phyloP scores from a whole-genome alignment of 2,797 vertebrate genomes.

The Gallinago stenura region DNA sequence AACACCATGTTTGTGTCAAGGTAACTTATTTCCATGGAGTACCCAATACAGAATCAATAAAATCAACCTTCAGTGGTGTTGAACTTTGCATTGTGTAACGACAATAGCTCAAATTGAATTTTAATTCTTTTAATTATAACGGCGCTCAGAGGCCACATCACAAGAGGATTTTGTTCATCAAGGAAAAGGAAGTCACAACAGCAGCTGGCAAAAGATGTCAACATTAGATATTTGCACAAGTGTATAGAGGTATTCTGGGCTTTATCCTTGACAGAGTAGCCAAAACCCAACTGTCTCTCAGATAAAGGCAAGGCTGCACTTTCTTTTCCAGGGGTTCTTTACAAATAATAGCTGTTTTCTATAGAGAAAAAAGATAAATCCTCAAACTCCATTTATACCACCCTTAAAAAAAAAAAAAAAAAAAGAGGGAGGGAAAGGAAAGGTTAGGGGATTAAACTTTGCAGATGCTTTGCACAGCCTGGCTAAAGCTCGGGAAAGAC shows the following conservation, averaged over 20 bases:
- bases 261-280: slow-evolving; percentile 6
- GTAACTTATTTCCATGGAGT: slow-evolving; percentile 46
- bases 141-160: slow-evolving; percentile 41
- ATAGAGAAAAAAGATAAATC: not conserved
- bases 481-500: slow-evolving; percentile 63
- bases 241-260: not conserved
- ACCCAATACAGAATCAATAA: slow-evolving; percentile 56
- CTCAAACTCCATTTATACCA: slow-evolving; percentile 16
- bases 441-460: slow-evolving; percentile 47
- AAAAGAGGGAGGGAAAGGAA: not conserved
- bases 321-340: slow-evolving; percentile 7
- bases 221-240: slow-evolving; percentile 56
- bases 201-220: slow-evolving; percentile 62
- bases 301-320: slow-evolving; percentile 4
- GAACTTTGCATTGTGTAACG: slow-evolving; percentile 66
- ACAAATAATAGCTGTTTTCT: slow-evolving; percentile 2
- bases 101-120: slow-evolving; percentile 68
- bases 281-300: slow-evolving; percentile 7
- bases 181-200: slow-evolving; percentile 49
- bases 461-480: slow-evolving; percentile 48
- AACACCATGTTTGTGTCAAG: slow-evolving; percentile 16
- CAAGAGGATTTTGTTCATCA: slow-evolving; percentile 50
- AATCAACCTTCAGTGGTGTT: slow-evolving; percentile 52
- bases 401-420: not conserved
- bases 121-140: slow-evolving; percentile 66